Percentiles rank a stretch among this genome's conserved stretches.
phyloP scores from a whole-genome alignment of 2,113 vertebrate species.

The Verasper variegatus region DNA sequence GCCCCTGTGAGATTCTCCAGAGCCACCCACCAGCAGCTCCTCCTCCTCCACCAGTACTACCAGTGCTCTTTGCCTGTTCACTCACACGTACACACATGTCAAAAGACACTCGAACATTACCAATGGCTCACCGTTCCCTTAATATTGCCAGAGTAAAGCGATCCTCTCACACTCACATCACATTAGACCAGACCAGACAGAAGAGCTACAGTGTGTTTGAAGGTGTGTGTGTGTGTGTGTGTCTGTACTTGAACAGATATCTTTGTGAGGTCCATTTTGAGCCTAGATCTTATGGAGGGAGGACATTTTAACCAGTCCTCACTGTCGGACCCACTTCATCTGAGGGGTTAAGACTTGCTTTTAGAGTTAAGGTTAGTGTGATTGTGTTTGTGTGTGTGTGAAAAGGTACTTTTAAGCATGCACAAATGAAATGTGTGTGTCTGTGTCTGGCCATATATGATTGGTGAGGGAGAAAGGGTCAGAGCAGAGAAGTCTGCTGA shows the following conservation, averaged over 20 bases:
- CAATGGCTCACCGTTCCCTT: constrained; percentile 56
- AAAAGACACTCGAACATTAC: constrained; percentile 68
- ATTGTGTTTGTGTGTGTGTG: constrained; percentile 29
- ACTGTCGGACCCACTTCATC: too few species aligned
- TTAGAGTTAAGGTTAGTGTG: constrained; percentile 3
- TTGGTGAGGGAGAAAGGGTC: constrained; percentile 42
- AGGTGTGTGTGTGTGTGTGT: constrained; percentile 35
- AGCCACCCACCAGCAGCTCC: constrained; percentile 59
- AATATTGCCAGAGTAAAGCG: constrained; percentile 67
- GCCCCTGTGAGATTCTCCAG: constrained; percentile 75
- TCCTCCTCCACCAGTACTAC: constrained; percentile 54
- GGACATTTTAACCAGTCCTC: background rate
- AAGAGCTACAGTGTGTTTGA: constrained; percentile 46
- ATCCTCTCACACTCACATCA: constrained; percentile 73
- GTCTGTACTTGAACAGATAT: constrained; percentile 2
- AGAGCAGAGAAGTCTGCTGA: constrained; percentile 29
- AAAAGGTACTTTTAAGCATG: too few species aligned
- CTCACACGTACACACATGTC: constrained; percentile 28
- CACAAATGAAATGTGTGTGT: constrained; percentile 32
- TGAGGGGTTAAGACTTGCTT: background rate
- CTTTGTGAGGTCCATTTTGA: too few species aligned
- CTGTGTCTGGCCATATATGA: constrained; percentile 58
- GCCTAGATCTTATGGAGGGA: too few species aligned
- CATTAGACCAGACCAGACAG: constrained; percentile 73
- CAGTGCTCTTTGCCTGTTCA: constrained; percentile 45